A percentile compares a stretch with the other conserved stretches of the same genome.
Conservation (phyloP, 2,888 invertebrate genomes). For the Empis stercorea region DNA sequence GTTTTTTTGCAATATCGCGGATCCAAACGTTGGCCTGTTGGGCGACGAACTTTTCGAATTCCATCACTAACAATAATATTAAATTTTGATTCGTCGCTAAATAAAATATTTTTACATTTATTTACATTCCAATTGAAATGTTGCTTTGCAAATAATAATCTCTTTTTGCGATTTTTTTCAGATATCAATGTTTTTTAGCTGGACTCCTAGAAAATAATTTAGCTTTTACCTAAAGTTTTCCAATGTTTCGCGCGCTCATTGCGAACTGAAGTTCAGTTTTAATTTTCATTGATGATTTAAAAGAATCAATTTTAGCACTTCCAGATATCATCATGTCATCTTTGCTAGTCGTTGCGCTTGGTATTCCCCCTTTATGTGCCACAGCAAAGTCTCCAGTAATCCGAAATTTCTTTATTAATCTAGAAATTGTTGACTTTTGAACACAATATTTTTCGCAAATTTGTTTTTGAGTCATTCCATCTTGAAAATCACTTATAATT, state of each 20-base stretch:
- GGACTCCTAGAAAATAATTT: neutral
- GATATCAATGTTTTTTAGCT: slow-evolving; percentile 2
- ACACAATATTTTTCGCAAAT: neutral
- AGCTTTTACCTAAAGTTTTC: neutral
- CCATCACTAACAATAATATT: neutral
- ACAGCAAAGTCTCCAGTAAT: neutral
- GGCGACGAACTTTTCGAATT: neutral
- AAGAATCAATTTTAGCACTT: neutral
- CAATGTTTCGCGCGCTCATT: neutral
- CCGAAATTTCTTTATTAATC: neutral
- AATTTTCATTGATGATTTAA: neutral
- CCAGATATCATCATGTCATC: neutral
- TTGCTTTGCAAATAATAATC: slow-evolving; percentile 1
- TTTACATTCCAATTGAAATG: slow-evolving; percentile 1
- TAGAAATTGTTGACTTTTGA: neutral
- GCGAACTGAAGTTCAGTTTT: neutral
- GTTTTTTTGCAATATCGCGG: neutral
- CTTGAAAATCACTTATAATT: too few relatives aligned
- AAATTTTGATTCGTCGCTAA: neutral
- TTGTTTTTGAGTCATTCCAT: too few relatives aligned
- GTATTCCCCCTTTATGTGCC: neutral
- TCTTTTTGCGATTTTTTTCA: neutral
- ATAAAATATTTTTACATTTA: slow-evolving; percentile 4
- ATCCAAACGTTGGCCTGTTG: neutral
- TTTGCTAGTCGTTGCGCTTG: neutral